phyloP scores from a whole-genome alignment of 1,140 invertebrate species.

The Zaprionus taronus region DNA sequence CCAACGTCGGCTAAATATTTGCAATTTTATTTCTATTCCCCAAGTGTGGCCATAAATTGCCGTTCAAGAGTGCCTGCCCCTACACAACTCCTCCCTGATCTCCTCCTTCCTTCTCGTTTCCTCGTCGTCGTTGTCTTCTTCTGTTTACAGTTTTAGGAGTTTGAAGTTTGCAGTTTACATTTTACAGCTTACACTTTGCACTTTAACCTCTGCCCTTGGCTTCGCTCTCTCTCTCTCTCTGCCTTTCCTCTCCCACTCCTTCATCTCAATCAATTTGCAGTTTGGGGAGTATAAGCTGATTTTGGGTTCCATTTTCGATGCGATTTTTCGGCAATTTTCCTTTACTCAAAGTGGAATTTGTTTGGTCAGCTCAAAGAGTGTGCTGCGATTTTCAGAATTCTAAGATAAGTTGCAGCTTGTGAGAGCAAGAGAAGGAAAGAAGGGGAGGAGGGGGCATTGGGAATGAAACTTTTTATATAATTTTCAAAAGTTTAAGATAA shows the following conservation, averaged over 20 bases:
- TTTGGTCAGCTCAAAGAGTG: not conserved
- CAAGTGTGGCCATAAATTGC: conserved; percentile 75
- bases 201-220: conserved; percentile 17
- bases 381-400: not conserved
- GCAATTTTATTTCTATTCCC: conserved; percentile 67
- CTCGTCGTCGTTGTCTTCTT: conserved; percentile 28
- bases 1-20: conserved; percentile 58
- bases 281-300: not conserved
- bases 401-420: not conserved
- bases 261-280: not conserved
- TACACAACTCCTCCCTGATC: not conserved
- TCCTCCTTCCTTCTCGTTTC: not conserved
- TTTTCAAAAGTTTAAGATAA: too few relatives aligned
- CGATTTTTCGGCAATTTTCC: conserved; percentile 1
- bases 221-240: not conserved
- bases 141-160: conserved; percentile 39
- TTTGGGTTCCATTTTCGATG: not conserved
- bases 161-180: conserved; percentile 19
- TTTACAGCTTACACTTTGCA: conserved; percentile 23
- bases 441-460: not conserved
- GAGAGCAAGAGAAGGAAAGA: not conserved
- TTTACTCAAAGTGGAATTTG: not conserved
- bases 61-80: conserved; percentile 19
- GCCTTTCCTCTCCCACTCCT: not conserved
- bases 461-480: too few relatives aligned